Percentiles rank a stretch among this genome's conserved stretches.
phyloP scores from a whole-genome alignment of 2,113 vertebrate genomes.

The Gymnobelideus leadbeateri region DNA sequence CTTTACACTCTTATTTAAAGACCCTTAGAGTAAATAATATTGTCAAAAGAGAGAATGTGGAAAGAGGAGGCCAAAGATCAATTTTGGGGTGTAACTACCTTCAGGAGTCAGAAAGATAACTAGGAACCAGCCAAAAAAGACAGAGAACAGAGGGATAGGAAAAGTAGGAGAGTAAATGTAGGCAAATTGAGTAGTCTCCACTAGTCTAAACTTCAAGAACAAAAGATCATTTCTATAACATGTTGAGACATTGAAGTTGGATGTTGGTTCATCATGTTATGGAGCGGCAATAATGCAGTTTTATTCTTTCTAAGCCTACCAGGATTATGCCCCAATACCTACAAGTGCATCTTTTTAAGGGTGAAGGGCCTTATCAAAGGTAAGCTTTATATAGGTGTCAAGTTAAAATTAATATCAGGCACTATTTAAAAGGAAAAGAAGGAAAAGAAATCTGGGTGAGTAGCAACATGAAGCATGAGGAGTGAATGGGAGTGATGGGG shows the following conservation, averaged over 20 bases:
- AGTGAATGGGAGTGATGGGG: not conserved
- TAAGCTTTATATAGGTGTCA: not conserved
- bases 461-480: not conserved
- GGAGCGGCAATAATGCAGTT: not conserved
- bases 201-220: not conserved
- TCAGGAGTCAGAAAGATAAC: not conserved
- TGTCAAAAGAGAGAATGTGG: not conserved
- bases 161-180: not conserved
- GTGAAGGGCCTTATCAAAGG: not conserved
- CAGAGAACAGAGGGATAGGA: not conserved
- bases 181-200: not conserved
- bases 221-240: not conserved
- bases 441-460: not conserved
- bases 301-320: not conserved
- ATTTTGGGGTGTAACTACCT: too few species aligned
- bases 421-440: not conserved
- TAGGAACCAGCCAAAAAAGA: not conserved
- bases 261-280: not conserved
- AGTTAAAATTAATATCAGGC: not conserved
- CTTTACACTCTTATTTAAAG: not conserved
- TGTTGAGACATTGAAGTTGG: not conserved
- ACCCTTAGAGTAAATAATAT: not conserved
- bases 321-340: not conserved
- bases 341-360: not conserved
- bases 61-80: not conserved